phyloP scores from a whole-genome alignment of 2,888 invertebrate species.

The Lamellibrachia columna region DNA sequence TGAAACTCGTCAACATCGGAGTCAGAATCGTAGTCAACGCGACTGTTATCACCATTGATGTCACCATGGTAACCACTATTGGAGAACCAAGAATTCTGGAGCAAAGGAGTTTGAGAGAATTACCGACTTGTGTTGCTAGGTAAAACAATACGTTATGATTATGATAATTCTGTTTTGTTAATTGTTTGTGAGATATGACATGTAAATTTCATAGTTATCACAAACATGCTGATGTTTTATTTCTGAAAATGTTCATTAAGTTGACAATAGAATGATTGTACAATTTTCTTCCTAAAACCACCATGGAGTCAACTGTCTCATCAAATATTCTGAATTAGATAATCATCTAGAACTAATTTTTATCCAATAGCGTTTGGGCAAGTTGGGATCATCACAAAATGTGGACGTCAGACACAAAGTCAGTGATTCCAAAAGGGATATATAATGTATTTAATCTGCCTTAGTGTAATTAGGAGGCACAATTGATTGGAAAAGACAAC shows the following conservation, averaged over 20 bases:
- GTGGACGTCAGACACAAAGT: not conserved
- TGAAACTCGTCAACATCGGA: constrained; percentile 76
- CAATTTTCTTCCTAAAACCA: no score
- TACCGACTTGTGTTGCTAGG: not conserved
- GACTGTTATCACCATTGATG: not conserved
- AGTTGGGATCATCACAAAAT: not conserved
- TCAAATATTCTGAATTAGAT: not conserved
- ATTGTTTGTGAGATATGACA: not conserved
- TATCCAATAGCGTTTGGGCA: not conserved
- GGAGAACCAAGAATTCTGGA: constrained; percentile 14
- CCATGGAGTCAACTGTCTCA: not conserved
- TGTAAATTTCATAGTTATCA: not conserved
- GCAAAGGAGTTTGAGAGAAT: not conserved
- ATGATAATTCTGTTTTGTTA: not conserved
- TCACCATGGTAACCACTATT: not conserved
- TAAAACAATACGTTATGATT: not conserved
- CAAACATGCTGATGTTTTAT: not conserved
- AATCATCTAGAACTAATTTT: not conserved
- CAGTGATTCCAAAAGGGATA: not conserved
- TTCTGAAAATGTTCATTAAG: no score
- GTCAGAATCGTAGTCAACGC: constrained; percentile 62
- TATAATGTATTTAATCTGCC: not conserved
- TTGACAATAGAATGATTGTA: no score
- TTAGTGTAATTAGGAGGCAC: not conserved
- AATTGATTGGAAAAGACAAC: no score